Evolutionary conservation across 2,888 invertebrate genomes (phyloP).

Genomic region (Drosophila nr. perissopoda): DNA sequence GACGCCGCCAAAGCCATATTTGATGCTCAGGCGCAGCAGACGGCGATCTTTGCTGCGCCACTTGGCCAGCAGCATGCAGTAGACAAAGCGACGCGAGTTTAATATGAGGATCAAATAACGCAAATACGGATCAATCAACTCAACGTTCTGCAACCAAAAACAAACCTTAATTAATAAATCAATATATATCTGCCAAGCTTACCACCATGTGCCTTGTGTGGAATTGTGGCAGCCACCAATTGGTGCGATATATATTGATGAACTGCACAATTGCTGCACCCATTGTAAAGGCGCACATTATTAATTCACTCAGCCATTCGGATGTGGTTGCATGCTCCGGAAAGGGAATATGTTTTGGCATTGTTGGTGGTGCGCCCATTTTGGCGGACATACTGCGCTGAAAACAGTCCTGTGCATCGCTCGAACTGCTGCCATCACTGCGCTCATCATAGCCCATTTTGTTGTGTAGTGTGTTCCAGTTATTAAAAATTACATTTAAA

Average conservation of each 20-base stretch:
- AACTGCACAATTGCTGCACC: slow-evolving; percentile 94
- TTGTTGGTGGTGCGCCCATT: slow-evolving; percentile 55
- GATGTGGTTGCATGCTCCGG: slow-evolving; percentile 92
- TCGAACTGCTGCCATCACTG: slow-evolving; percentile 68
- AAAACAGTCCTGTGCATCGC: slow-evolving; percentile 62
- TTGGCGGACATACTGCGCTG: slow-evolving; percentile 53
- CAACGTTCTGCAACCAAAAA: slow-evolving; percentile 91
- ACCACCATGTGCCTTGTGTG: slow-evolving; percentile 95
- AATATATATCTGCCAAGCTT: slow-evolving; percentile 71
- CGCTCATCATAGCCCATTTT: slow-evolving; percentile 63
- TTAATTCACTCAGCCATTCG: slow-evolving; percentile 93
- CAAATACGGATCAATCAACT: slow-evolving; percentile 95
- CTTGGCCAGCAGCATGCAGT: slow-evolving; percentile 86
- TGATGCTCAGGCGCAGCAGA: slow-evolving; percentile 60
- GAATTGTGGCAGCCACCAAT: slow-evolving; percentile 98
- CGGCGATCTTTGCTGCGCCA: slow-evolving; percentile 84
- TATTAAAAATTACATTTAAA: slow-evolving; percentile 47
- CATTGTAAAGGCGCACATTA: slow-evolving; percentile 92
- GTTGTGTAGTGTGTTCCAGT: neutral
- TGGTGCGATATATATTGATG: slow-evolving; percentile 96
- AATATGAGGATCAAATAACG: slow-evolving; percentile 93
- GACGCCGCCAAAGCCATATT: slow-evolving; percentile 86
- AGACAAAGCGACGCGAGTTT: slow-evolving; percentile 92
- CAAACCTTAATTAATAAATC: neutral
- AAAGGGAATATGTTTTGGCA: slow-evolving; percentile 92